Base-by-base conservation (phyloP, 2,888 invertebrate species). In the Branchellion lobata region DNA sequence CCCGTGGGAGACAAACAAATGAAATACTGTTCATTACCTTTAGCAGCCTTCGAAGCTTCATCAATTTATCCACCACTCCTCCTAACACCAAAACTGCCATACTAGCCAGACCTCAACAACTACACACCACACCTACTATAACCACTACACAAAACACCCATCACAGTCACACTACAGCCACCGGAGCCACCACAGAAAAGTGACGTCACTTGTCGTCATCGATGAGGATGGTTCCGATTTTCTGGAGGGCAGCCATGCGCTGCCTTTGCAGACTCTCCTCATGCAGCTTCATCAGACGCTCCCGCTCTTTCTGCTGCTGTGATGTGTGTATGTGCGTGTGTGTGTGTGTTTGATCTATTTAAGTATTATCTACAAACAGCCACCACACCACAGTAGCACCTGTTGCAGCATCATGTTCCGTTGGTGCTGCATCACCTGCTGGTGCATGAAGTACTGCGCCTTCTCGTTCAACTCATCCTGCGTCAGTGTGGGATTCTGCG, bases 381-480 rank as follows among this genome's bases (percentile, higher is more conserved):
- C 61, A 57, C 61, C 21, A 3, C 5, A 5, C 21, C 40, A 73
- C 34, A 34, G 3, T 24, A 27, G 1, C 51, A 47, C 75, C 75
- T 75, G 77, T 31, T 18, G 24, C 34, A 34, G 61, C 65, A 65
- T 61, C 24, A 24, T 24, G n/a, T 57, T 57, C 5, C 57, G 53
- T 5, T 61, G 47, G n/a, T 77, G 77, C 53, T 77, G 77, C 27
- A 31, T 65, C 77, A 77, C 33, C 36, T 77, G 77, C n/a, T 61
- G 24, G 14, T 77, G 61, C 77, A 77, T 77, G 65, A 34, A 77
- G 27, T 31, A 24, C 24, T 77, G 53, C 18, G 77, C 77, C 65
- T 77, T 77, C 33, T 77, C 77, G 5, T 31, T 65, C 77, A 77
- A 36, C 40, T 77, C 61, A 3, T 61, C 77, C 34, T 77, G 77